Evolutionary conservation across 1,140 invertebrate species (phyloP), one percentile per base, ranked within the genome.

Genomic region (Ceratitis capitata): DNA sequence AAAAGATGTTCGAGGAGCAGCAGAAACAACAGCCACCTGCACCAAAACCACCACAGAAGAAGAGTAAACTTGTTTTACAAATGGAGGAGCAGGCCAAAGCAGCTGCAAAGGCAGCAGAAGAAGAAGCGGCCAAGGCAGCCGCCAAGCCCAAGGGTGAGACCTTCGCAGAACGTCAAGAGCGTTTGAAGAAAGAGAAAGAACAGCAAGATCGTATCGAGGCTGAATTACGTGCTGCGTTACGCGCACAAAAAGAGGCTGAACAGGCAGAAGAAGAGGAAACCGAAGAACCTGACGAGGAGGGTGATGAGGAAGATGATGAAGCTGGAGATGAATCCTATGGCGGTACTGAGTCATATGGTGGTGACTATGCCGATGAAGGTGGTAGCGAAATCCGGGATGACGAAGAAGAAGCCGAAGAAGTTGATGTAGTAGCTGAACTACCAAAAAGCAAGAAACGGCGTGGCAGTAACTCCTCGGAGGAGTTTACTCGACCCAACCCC

Each of bases 31-130:
- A 39, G 64, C 6, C 23, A 32, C 74, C 85, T 35, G 82, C 35
- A n/a, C 89, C 91, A 7, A 91, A 90, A 82, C 91, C 91, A 7
- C 91, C 91, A 49, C 90, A 90, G n/a, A 91, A 91, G 82, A 91
- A 91, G 86, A 91, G 90, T 56, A 91, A 91, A 85, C 87, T 92
- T 87, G 90, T 89, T 32, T 83, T 90, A n/a, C 89, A 92, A 85
- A 90, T 91, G 89, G 91, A 91, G 53, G 90, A 90, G 69, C 91
- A 91, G 85, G 90, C 90, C 10, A 87, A 45, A 26, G 90, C 89
- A 6, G 88, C 89, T 12, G 89, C 91, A 64, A 90, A 91, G 83
- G 89, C 88, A n/a, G 90, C 91, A 7, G 90, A 92, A 84, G 89
- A 92, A 23, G 88, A 84, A 39, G 88, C 87, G 2, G 87, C 88